Conservation (phyloP, 35 echinoderm and acorn worm species). For the Heliocidaris tuberculata region DNA sequence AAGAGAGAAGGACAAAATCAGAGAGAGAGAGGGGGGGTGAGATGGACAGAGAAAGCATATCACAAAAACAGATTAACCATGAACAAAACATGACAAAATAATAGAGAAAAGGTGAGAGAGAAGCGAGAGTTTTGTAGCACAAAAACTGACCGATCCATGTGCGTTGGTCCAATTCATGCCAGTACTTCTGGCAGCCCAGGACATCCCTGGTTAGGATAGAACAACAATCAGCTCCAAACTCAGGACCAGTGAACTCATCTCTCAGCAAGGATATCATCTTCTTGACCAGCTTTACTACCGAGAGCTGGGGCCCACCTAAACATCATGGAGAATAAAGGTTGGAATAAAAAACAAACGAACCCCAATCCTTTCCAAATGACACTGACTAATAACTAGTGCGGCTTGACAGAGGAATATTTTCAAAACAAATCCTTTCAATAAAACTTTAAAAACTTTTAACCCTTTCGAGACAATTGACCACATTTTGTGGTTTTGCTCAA, state of each 20-base stretch:
- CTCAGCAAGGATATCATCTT: slow-evolving; percentile 54
- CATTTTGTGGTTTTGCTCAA: no score
- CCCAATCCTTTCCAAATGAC: neutral
- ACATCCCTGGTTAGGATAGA: slow-evolving; percentile 63
- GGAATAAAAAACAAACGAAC: no score
- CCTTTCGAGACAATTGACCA: no score
- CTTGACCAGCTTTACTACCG: slow-evolving; percentile 39
- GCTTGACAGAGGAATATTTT: no score
- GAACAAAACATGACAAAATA: neutral
- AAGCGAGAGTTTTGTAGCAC: neutral
- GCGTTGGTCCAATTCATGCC: slow-evolving; percentile 49
- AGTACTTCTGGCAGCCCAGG: slow-evolving; percentile 63
- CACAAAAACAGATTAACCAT: neutral
- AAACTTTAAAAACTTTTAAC: no score
- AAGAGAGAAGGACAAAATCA: no score
- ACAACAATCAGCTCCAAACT: slow-evolving; percentile 79
- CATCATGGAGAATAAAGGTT: neutral
- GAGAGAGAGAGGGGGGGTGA: no score
- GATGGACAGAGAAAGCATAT: no score
- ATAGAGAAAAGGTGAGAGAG: neutral
- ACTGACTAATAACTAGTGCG: no score
- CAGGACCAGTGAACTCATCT: slow-evolving; percentile 48
- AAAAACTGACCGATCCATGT: slow-evolving; percentile 45
- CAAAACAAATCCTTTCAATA: no score
- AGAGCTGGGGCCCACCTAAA: slow-evolving; percentile 60